Evolutionary conservation across 2,888 invertebrate genomes (phyloP).

Genomic region (Dugesia japonica): DNA sequence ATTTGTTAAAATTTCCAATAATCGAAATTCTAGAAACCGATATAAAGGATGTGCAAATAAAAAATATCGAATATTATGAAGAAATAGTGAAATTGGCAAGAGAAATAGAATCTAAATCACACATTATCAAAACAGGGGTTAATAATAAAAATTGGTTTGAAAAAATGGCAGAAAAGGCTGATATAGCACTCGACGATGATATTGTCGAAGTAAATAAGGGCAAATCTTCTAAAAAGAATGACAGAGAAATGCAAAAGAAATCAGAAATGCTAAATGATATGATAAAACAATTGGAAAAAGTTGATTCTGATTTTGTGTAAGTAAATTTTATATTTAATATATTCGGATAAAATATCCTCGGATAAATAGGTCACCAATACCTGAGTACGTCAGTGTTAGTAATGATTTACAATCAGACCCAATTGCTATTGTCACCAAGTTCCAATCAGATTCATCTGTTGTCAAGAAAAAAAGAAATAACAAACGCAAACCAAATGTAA

Average conservation of each 20-base stretch:
- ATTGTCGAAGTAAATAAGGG: slow-evolving; percentile 33
- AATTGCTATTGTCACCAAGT: neutral
- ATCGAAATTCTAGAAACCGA: neutral
- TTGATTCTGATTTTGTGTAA: neutral
- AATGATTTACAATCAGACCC: neutral
- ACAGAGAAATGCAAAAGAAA: neutral
- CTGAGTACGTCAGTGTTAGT: neutral
- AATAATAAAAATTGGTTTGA: slow-evolving; percentile 62
- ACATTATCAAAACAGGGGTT: slow-evolving; percentile 35
- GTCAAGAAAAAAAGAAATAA: neutral
- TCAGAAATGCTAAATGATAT: neutral
- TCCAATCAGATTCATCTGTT: neutral
- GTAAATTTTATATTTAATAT: neutral
- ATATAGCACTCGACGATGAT: slow-evolving; percentile 59
- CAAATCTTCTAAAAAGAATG: neutral
- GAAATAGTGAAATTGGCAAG: slow-evolving; percentile 53
- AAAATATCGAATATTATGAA: neutral
- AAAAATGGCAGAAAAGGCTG: slow-evolving; percentile 71
- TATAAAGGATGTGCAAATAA: neutral
- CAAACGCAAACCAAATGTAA: no score
- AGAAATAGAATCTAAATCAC: neutral
- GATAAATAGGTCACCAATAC: neutral
- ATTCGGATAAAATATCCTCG: no score
- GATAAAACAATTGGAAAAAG: neutral
- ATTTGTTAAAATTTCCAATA: neutral